phyloP scores from a whole-genome alignment of 2,113 vertebrate species.

The Leptodactylus fuscus region DNA sequence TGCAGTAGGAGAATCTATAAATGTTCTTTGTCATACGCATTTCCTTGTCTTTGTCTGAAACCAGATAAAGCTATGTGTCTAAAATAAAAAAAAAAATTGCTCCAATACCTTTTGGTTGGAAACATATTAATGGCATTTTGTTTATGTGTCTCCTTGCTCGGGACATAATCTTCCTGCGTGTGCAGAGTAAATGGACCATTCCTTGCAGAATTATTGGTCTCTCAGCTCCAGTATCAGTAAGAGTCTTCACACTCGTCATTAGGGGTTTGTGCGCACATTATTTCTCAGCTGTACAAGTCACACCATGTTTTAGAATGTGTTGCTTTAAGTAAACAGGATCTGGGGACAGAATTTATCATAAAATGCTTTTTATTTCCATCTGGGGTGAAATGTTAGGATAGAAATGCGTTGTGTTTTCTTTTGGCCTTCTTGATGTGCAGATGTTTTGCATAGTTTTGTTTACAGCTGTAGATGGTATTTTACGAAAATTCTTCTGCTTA shows the following conservation, averaged over 20 bases:
- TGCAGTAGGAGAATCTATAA: no score
- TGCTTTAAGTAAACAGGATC: conserved; percentile 28
- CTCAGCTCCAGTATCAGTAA: neutral
- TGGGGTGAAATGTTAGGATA: conserved; percentile 8
- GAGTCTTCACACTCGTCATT: neutral
- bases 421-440: conserved; percentile 31
- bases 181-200: neutral
- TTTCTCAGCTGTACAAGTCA: conserved; percentile 16
- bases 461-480: conserved; percentile 36
- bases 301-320: conserved; percentile 7
- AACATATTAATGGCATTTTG: neutral
- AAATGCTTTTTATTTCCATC: conserved; percentile 15
- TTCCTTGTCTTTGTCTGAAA: neutral
- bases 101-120: neutral
- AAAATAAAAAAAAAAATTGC: neutral
- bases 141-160: neutral
- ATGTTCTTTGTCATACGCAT: no score
- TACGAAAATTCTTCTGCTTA: neutral
- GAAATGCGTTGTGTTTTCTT: conserved; percentile 15
- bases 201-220: neutral
- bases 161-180: neutral
- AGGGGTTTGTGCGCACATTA: neutral
- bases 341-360: neutral
- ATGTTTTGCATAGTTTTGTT: conserved; percentile 9
- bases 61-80: neutral